Evolutionary conservation across 2,888 invertebrate genomes (phyloP).

Genomic region (Andrena fulva): DNA sequence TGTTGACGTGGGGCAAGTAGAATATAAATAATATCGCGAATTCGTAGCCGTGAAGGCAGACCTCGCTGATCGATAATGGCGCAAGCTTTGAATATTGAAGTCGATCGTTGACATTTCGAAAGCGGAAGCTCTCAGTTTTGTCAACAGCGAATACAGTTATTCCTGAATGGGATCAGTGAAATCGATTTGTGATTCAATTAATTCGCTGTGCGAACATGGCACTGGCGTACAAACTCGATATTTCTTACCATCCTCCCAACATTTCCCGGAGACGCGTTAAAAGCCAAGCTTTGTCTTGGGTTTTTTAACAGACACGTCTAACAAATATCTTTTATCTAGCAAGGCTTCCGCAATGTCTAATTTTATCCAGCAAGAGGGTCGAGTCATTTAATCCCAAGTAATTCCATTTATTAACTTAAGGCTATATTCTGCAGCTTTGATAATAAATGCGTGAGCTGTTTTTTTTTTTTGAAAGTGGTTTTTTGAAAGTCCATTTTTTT

Average conservation of each 20-base stretch:
- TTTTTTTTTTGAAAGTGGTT: too few relatives aligned
- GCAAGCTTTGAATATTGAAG: slow-evolving; percentile 55
- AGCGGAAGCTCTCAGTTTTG: background rate
- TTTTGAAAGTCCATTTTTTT: too few relatives aligned
- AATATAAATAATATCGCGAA: slow-evolving; percentile 57
- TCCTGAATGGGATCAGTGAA: background rate
- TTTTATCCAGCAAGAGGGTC: too few relatives aligned
- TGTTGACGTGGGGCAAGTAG: slow-evolving; percentile 41
- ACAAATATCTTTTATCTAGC: too few relatives aligned
- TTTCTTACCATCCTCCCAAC: background rate
- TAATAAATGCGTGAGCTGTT: too few relatives aligned
- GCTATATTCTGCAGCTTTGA: too few relatives aligned
- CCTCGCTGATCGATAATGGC: slow-evolving; percentile 21
- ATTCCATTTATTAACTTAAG: too few relatives aligned
- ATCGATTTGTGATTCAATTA: slow-evolving; percentile 7
- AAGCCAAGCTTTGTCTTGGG: background rate
- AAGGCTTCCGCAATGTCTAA: too few relatives aligned
- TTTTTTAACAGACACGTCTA: too few relatives aligned
- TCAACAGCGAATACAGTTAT: background rate
- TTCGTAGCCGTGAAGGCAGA: slow-evolving; percentile 24
- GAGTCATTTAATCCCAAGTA: too few relatives aligned
- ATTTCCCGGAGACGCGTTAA: background rate
- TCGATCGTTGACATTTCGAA: background rate
- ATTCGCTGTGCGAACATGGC: background rate
- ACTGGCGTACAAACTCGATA: background rate